These are phyloP conservation scores for Papilio polytes DNA, from an alignment of 1,140 invertebrate species.

Conservation along the genomic window DNA sequence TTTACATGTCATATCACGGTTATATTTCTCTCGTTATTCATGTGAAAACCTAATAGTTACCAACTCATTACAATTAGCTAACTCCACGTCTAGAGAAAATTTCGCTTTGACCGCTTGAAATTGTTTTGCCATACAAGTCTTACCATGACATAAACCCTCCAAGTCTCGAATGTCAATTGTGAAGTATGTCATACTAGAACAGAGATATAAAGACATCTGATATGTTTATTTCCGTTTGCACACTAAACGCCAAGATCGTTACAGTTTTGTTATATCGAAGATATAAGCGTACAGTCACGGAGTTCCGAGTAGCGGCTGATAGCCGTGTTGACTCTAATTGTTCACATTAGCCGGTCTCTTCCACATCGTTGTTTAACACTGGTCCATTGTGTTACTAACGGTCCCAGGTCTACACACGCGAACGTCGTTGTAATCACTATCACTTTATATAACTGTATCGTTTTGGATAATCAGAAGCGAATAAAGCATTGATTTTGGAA, in stretches of 20 bases:
- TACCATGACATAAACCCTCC: too few relatives aligned
- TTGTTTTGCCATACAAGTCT: too few relatives aligned
- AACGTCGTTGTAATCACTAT: not conserved
- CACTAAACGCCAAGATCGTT: not conserved
- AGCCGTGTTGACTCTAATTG: constrained; percentile 61
- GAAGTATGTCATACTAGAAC: not conserved
- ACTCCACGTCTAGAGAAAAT: too few relatives aligned
- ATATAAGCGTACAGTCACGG: constrained; percentile 11
- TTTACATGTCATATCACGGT: not conserved
- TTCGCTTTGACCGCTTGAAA: too few relatives aligned
- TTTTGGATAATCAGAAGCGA: not conserved
- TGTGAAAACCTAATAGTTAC: too few relatives aligned
- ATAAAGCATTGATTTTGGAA: not conserved
- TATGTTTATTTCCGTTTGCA: not conserved
- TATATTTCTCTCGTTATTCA: too few relatives aligned
- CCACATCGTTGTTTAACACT: constrained; percentile 61
- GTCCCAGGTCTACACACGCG: constrained; percentile 46
- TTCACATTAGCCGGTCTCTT: constrained; percentile 62
- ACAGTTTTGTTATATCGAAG: not conserved
- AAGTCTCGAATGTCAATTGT: too few relatives aligned
- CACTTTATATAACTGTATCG: not conserved
- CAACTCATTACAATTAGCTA: too few relatives aligned
- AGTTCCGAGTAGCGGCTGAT: constrained; percentile 27
- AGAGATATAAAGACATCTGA: not conserved
- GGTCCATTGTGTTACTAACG: constrained; percentile 66